phyloP scores from a whole-genome alignment of 2,888 invertebrate genomes.

The Nomada ruficornis region DNA sequence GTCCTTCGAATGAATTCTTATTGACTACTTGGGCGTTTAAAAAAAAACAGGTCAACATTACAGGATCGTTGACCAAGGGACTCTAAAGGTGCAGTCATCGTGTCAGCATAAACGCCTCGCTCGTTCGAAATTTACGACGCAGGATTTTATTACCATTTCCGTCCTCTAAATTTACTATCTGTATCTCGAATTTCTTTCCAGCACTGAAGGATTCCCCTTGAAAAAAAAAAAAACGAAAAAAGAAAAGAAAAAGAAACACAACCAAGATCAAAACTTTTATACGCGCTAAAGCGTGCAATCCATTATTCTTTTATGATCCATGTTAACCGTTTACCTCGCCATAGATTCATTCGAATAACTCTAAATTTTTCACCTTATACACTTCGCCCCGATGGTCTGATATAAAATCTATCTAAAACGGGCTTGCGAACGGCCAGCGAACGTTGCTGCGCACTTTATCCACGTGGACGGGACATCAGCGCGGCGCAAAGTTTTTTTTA shows the following conservation, averaged over 20 bases:
- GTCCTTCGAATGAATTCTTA: background rate
- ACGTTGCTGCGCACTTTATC: constrained; percentile 19
- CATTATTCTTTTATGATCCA: constrained; percentile 32
- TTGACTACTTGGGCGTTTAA: background rate
- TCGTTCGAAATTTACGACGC: constrained; percentile 24
- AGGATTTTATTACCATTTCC: constrained; percentile 11
- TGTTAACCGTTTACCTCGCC: background rate
- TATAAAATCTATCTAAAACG: constrained; percentile 4
- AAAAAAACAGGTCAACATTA: background rate
- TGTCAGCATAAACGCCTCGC: constrained; percentile 2
- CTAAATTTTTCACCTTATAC: background rate
- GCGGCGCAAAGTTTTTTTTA: constrained; percentile 22
- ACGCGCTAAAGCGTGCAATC: constrained; percentile 7
- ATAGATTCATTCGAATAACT: background rate
- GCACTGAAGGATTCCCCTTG: background rate
- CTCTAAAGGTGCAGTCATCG: constrained; percentile 2
- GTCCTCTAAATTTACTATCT: background rate
- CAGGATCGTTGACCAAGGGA: constrained; percentile 3
- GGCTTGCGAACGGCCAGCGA: background rate
- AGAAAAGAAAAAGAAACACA: background rate
- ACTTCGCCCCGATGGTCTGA: background rate
- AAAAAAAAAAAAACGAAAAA: background rate
- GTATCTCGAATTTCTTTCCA: background rate
- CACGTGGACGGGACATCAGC: background rate
- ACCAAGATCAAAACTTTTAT: constrained; percentile 2